phyloP scores from a whole-genome alignment of 2,797 vertebrate genomes.

The Sparidentex hasta region DNA sequence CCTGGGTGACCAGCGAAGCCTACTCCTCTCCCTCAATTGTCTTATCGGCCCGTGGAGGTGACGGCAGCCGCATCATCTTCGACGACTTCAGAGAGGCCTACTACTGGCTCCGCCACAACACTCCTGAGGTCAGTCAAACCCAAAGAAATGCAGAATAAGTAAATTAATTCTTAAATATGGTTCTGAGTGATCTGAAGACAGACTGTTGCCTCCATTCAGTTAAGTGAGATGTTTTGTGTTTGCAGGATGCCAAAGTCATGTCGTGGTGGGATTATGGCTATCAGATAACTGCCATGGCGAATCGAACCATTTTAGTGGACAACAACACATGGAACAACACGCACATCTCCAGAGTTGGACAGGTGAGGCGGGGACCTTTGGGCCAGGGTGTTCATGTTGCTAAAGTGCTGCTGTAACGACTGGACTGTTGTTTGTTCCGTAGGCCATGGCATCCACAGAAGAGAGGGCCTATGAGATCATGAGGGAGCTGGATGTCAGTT shows the following conservation, averaged over 20 bases:
- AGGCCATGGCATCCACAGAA: conserved; percentile 99
- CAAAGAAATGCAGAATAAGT: background rate
- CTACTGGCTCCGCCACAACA: conserved; percentile 99
- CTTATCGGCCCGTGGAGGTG: conserved; percentile 94
- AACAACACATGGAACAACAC: conserved; percentile 99
- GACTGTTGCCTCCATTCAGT: background rate
- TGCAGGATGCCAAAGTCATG: conserved; percentile 98
- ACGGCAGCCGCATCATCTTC: conserved; percentile 98
- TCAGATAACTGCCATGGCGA: conserved; percentile 99
- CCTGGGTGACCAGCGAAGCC: conserved; percentile 99
- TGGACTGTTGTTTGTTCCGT: conserved; percentile 8
- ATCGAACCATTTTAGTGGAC: conserved; percentile 98
- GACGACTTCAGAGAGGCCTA: conserved; percentile 99
- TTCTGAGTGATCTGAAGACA: background rate
- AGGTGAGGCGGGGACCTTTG: conserved; percentile 84
- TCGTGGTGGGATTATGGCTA: conserved; percentile 99
- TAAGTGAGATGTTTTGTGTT: conserved; percentile 1
- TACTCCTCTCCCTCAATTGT: conserved; percentile 99
- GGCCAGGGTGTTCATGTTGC: background rate
- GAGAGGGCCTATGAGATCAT: conserved; percentile 99
- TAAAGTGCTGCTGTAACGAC: conserved; percentile 12
- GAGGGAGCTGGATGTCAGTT: conserved; percentile 98
- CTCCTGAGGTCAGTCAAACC: conserved; percentile 90
- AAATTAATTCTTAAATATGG: background rate
- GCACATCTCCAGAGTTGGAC: conserved; percentile 97